Base-by-base conservation (phyloP, 2,113 vertebrate species). In the Alouatta palliata region DNA sequence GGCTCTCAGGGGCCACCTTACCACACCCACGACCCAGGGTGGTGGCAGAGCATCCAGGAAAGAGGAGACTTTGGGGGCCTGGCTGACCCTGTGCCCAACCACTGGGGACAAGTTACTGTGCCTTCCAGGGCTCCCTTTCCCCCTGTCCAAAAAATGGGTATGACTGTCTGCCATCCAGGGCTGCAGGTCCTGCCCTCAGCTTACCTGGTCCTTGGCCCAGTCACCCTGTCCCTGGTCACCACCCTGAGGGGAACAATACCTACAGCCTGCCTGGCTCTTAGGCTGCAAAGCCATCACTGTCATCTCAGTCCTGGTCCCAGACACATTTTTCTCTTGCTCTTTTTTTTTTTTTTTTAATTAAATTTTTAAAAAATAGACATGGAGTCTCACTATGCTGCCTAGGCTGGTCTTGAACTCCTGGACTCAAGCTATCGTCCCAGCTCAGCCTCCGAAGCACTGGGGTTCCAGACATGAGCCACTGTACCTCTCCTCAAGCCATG, bases 21-120 rank as follows among this genome's bases (percentile, higher is more conserved):
- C 70, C 13, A 14, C 3, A 5, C 52, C 52, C 6, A 23, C 8
- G 23, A n/a, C 5, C 5, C 4, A 13, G 23, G 4, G 27, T 19
- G 35, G 4, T 47, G 14, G 76, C 66, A 25, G 1, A 68, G 52
- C 43, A 25, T 4, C 5, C 3, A 27, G n/a, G 30, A 35, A 40
- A 35, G 43, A 64, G 30, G 61, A 30, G 27, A 61, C 30, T 68
- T 20, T 45, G 52, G 45, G 9, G 0, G 12, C 70, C 86, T 76
- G 8, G 45, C 71, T 12, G 43, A n/a, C 30, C 32, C 40, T 54
- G 45, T 25, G 11, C 30, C 0, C 0, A 20, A 30, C 70, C 77
- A 8, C 17, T 1, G 0, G 8, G 30, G 23, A 52, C 70, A 84
- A 49, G n/a, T 37, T 43, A 25, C 27, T 21, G n/a, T 54, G 8